A percentile compares a stretch with the other conserved stretches of the same genome.
These are phyloP conservation scores for Aurelia aurita complex sp. Pacific DNA, from an alignment of 30 jellyfish, hydroid and myxozoan species.

Conservation along the genomic window DNA sequence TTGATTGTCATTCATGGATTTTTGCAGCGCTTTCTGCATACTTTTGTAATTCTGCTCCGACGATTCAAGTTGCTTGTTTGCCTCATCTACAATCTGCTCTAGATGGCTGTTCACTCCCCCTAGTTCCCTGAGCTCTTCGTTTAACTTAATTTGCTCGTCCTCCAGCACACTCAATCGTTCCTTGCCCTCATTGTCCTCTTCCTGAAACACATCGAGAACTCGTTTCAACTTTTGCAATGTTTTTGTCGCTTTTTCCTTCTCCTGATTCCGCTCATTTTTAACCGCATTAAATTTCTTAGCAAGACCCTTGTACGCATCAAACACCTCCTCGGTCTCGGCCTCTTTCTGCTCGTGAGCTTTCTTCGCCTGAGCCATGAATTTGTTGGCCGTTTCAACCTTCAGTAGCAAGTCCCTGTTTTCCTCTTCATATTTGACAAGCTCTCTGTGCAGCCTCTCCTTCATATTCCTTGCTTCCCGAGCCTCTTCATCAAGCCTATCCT, in stretches of 20 bases:
- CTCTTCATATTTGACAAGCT: background rate
- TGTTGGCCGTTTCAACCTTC: conserved; percentile 5
- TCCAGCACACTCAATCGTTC: background rate
- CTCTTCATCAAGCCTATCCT: background rate
- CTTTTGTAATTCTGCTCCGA: no score
- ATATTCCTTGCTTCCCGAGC: background rate
- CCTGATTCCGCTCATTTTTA: background rate
- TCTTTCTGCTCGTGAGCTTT: conserved; percentile 7
- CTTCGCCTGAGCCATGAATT: conserved; percentile 11
- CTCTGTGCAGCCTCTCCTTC: background rate
- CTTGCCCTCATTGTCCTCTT: background rate
- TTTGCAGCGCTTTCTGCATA: no score
- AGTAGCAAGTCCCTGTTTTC: conserved; percentile 3
- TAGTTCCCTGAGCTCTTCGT: background rate
- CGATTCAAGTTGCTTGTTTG: background rate
- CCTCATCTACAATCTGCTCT: background rate
- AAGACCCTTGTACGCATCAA: conserved; percentile 1
- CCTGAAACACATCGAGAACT: background rate
- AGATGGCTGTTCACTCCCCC: background rate
- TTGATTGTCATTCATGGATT: background rate
- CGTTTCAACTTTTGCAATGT: background rate
- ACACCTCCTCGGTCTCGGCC: background rate
- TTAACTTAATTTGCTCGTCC: background rate
- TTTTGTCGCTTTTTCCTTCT: conserved; percentile 7
- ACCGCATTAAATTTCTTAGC: background rate